Evolutionary conservation across 2,888 invertebrate species (phyloP).

Genomic region (Sphecodes monilicornis): DNA sequence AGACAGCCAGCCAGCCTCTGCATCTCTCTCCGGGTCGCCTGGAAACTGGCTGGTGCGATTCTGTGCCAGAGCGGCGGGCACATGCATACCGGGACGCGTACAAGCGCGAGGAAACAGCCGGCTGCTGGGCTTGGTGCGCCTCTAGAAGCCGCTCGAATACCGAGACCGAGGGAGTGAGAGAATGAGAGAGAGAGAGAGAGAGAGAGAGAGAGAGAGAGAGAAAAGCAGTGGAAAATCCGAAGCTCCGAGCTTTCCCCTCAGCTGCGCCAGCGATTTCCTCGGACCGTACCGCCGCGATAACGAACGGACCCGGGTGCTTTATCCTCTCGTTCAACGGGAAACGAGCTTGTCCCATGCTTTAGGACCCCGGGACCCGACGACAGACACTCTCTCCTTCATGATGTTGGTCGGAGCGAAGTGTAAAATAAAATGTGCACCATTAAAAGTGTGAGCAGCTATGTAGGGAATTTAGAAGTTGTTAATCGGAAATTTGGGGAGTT

Average conservation of each 20-base stretch:
- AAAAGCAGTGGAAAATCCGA: conserved; percentile 19
- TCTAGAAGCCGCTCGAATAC: conserved; percentile 5
- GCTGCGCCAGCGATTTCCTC: conserved; percentile 27
- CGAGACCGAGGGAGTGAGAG: background rate
- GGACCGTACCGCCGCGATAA: conserved; percentile 22
- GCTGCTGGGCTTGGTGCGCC: background rate
- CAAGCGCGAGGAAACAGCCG: conserved; percentile 7
- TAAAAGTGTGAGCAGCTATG: background rate
- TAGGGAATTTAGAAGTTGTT: too few species aligned
- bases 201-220: background rate
- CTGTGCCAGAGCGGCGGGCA: conserved; percentile 55
- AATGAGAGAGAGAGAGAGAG: background rate
- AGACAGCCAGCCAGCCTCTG: conserved; percentile 59
- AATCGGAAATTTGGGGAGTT: too few species aligned
- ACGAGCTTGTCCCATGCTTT: conserved; percentile 11
- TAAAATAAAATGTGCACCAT: background rate
- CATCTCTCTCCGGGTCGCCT: conserved; percentile 72
- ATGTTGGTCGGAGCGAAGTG: background rate
- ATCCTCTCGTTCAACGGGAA: conserved; percentile 9
- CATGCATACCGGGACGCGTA: conserved; percentile 39
- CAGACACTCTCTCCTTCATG: background rate
- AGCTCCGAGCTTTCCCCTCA: conserved; percentile 11
- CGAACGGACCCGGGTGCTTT: conserved; percentile 20
- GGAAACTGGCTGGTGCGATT: conserved; percentile 71
- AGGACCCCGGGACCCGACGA: background rate